phyloP scores from a whole-genome alignment of 2,113 vertebrate genomes.

The Mohoua ochrocephala region DNA sequence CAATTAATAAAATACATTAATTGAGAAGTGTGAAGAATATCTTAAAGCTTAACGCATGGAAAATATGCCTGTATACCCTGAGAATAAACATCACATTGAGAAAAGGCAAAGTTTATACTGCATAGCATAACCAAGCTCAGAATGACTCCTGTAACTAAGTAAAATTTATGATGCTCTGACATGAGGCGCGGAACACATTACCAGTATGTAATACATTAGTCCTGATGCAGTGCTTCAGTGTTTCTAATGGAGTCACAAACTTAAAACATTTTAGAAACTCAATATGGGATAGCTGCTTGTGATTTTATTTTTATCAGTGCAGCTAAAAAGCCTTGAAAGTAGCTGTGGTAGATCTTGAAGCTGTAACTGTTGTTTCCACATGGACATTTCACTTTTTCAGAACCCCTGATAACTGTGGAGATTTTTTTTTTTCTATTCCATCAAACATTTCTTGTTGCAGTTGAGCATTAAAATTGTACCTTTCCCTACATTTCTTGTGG shows the following conservation, averaged over 20 bases:
- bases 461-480: background rate
- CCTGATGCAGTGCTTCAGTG: background rate
- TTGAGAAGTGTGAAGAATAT: slow-evolving; percentile 4
- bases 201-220: background rate
- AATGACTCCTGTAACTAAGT: background rate
- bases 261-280: background rate
- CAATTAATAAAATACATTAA: slow-evolving; percentile 54
- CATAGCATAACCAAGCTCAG: background rate
- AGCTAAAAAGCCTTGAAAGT: background rate
- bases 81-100: background rate
- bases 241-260: background rate
- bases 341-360: background rate
- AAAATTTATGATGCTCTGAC: background rate
- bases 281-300: background rate
- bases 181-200: background rate
- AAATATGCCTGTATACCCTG: background rate
- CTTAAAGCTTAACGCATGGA: background rate
- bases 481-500: background rate
- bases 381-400: background rate
- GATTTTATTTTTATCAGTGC: background rate
- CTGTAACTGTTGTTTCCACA: background rate
- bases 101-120: background rate
- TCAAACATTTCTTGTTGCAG: background rate
- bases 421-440: background rate
- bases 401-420: background rate